These are phyloP conservation scores for Anoplius nigerrimus DNA, from an alignment of 2,888 invertebrate genomes.

Conservation along the genomic window DNA sequence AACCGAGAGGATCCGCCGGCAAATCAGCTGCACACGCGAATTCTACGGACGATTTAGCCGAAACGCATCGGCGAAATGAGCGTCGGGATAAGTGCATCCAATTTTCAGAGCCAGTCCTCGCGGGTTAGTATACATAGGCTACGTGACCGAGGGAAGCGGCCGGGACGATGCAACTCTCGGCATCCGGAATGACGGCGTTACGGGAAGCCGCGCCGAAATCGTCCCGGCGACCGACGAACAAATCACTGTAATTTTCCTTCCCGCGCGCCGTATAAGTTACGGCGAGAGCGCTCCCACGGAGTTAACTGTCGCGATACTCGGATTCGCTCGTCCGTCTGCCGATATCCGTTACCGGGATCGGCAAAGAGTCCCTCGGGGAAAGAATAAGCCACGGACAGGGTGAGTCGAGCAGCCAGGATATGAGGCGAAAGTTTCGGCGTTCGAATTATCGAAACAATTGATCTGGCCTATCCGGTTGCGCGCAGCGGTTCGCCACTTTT, in stretches of 20 bases:
- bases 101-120: constrained; percentile 1
- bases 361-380: no score
- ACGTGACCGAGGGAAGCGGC: constrained; percentile 3
- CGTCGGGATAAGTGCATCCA: background rate
- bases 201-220: background rate
- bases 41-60: no score
- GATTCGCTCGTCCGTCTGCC: no score
- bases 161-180: background rate
- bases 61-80: no score
- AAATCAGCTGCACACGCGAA: no score
- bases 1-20: no score
- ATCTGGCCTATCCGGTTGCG: constrained; percentile 14
- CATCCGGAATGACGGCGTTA: background rate
- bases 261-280: no score
- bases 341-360: no score
- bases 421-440: background rate
- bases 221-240: background rate
- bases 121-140: constrained; percentile 6
- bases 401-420: background rate
- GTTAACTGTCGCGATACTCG: no score
- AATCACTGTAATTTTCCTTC: constrained; percentile 3
- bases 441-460: constrained; percentile 6
- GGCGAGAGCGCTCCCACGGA: no score
- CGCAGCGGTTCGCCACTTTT: no score
- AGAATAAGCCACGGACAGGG: no score